Base-by-base conservation (phyloP, 2,888 invertebrate species). In the Yponomeuta sedellus region DNA sequence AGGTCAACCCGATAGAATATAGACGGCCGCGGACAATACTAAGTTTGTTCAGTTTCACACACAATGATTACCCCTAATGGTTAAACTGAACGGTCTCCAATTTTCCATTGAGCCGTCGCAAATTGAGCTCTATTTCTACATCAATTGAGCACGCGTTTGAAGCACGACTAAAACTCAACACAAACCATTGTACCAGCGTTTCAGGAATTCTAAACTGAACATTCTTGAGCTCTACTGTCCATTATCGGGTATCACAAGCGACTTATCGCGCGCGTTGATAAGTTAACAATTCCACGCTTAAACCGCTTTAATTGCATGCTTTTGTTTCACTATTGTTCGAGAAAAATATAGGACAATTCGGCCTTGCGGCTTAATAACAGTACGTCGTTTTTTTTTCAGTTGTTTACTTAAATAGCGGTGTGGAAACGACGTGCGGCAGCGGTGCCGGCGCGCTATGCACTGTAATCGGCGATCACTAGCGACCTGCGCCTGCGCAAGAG, bases 191-290 rank as follows among this genome's bases (percentile, higher is more conserved):
- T 90, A 88, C 88, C 86, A 89, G 70, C 88, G 87, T 71, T 88
- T 89, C 74, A 89, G 77, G 75, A 90, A 89, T 74, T 89, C 89
- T 78, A 89, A 87, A 83, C 80, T 83, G 75, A 89, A 90, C 90
- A 91, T 91, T 81, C 71, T 88, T 74, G 75, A 72, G 76, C 72
- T 52, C 44, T 16, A 52, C 78, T 72, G 76, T 76, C 73, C 82
- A 84, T 85, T 78, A 84, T 64, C 64, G 57, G 11, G 19, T 82
- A 83, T 80, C 79, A 73, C 71, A 68, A 71, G 73, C 71, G 74
- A 52, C 44, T 87, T 87, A 86, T 86, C 87, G 75, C 73, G 68
- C 67, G 72, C 76, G 86, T 86, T 88, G 65, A 39, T 52, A 52
- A 52, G 44, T 52, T 16, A 16, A 16, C 44, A 52, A 16, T 52